Evolutionary conservation across 2,888 invertebrate species (phyloP), one percentile per base, ranked within the genome.

Genomic region (Acanthococcus lagerstroemiae): DNA sequence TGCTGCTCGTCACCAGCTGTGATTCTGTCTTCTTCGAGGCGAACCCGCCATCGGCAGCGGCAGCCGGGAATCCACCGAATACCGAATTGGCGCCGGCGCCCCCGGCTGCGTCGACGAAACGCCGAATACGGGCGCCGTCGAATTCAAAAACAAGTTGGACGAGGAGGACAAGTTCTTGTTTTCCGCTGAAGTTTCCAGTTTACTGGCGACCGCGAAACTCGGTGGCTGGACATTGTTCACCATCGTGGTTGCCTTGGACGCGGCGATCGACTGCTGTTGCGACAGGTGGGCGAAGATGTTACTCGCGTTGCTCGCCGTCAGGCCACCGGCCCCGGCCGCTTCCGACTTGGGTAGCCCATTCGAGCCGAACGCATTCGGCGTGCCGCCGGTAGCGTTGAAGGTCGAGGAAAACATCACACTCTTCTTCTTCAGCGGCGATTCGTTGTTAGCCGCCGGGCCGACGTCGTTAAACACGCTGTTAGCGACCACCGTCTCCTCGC

Each of bases 341-440:
- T 37, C 37, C 12, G 37, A n/a, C n/a, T 37, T 37, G 12, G 37
- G 12, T 15, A 37, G n/a, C 19, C 61, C 61, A 37, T 63, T 63
- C 17, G 57, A 58, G 22, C 46, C 46, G 46, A 57, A 57, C 21
- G 50, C 22, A 4, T 7, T 48, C 1, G 37, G 22, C 4, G 24
- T 24, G 7, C 4, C 19, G 19, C 25, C 48, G n/a, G 58, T 15
- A 9, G 44, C 12, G 12, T 9, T n/a, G 37, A 37, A 37, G 3
- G 12, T 37, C 12, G 37, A 37, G 37, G n/a, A n/a, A n/a, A 37
- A 37, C 26, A 25, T n/a, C 3, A 26, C 37, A 19, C 21, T n/a
- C 30, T 45, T 58, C 58, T 58, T 58, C 19, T 57, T 58, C 37
- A 37, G 21, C 2, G 46, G 37, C n/a, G 58, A 26, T 46, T 24